phyloP scores from a whole-genome alignment of 2,113 vertebrate genomes.

The Perognathus longimembris region DNA sequence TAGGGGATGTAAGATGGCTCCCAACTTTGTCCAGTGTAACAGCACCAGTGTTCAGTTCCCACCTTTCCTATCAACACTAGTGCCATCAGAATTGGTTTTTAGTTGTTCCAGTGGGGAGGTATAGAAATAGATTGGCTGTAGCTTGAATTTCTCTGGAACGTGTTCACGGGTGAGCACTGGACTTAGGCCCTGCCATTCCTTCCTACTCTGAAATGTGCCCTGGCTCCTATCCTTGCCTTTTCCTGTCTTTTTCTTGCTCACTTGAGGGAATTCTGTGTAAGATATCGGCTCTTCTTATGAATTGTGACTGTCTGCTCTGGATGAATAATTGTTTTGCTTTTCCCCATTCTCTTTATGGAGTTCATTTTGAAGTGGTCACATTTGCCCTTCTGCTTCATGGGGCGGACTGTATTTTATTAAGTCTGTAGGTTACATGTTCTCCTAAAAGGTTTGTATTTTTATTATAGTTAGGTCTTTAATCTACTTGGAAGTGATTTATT shows the following conservation, averaged over 20 bases:
- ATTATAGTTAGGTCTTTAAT: neutral
- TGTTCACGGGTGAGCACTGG: no score
- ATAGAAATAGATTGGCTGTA: neutral
- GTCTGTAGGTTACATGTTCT: neutral
- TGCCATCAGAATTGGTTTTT: neutral
- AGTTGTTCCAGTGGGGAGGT: neutral
- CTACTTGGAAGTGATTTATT: no score
- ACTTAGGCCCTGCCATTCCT: accelerated
- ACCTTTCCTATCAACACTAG: neutral
- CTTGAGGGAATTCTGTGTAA: neutral
- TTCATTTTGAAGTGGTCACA: neutral
- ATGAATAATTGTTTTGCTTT: neutral
- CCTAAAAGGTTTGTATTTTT: neutral
- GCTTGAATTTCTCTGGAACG: neutral
- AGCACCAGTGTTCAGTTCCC: no score
- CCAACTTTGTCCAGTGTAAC: accelerated
- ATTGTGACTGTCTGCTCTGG: neutral
- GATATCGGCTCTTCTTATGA: neutral
- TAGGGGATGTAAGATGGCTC: neutral
- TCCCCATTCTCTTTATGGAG: neutral
- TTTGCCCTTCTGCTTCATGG: no score
- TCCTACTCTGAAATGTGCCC: neutral
- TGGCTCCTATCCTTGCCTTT: neutral
- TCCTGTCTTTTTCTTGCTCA: neutral
- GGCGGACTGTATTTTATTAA: neutral